These are phyloP conservation scores for Zaprionus bogoriensis DNA, from an alignment of 2,888 invertebrate genomes.

Conservation along the genomic window DNA sequence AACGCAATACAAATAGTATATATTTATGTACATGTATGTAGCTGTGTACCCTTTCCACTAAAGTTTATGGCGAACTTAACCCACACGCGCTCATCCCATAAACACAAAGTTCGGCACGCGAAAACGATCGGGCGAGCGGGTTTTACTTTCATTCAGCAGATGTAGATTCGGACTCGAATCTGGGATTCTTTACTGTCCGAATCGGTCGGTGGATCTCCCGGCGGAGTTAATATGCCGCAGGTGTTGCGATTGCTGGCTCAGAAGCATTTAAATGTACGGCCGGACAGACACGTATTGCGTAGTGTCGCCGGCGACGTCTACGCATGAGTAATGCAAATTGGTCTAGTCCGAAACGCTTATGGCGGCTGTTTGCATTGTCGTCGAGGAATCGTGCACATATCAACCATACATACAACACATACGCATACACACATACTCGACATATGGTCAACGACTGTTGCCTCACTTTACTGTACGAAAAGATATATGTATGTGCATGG, in stretches of 20 bases:
- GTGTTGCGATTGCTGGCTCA: slow-evolving; percentile 35
- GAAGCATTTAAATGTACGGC: slow-evolving; percentile 45
- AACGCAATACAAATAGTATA: no score
- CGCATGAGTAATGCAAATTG: slow-evolving; percentile 68
- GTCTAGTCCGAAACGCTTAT: slow-evolving; percentile 17
- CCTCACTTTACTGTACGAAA: slow-evolving; percentile 31
- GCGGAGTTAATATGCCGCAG: slow-evolving; percentile 40
- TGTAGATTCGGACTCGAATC: slow-evolving; percentile 39
- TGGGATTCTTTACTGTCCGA: slow-evolving; percentile 18
- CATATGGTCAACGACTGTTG: slow-evolving; percentile 48
- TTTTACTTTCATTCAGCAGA: slow-evolving; percentile 61
- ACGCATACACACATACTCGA: neutral
- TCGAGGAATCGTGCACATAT: slow-evolving; percentile 16
- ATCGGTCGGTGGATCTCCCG: neutral
- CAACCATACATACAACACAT: neutral
- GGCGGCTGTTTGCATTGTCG: slow-evolving; percentile 28
- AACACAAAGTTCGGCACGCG: slow-evolving; percentile 3
- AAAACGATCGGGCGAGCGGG: neutral
- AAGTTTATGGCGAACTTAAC: slow-evolving; percentile 8
- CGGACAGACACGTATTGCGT: slow-evolving; percentile 52
- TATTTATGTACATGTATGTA: neutral
- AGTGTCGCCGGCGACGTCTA: slow-evolving; percentile 46
- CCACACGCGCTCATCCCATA: slow-evolving; percentile 28
- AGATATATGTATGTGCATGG: slow-evolving; percentile 1
- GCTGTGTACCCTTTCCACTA: neutral